Evolutionary conservation across 2,888 invertebrate genomes (phyloP).

Genomic region (Gortyna flavago): DNA sequence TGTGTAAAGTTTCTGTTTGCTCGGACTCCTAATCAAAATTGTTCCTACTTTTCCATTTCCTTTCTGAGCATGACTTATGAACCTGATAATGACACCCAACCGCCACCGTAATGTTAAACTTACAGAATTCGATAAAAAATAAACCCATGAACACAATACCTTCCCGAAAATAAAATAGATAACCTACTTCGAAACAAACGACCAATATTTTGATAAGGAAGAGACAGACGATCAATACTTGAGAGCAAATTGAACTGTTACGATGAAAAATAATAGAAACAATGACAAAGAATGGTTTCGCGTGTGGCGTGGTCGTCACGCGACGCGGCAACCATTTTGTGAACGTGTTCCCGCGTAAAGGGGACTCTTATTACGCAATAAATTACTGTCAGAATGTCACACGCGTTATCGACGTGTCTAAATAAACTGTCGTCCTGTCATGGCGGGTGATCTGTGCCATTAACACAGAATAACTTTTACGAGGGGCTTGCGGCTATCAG

Average conservation of each 20-base stretch:
- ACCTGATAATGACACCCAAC: neutral
- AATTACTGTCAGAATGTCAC: conserved; percentile 62
- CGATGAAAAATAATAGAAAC: conserved; percentile 63
- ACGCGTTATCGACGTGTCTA: conserved; percentile 56
- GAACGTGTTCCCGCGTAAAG: conserved; percentile 57
- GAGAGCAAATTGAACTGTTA: conserved; percentile 64
- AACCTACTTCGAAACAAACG: conserved; percentile 43
- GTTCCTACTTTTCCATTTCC: neutral
- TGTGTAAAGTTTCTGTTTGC: neutral
- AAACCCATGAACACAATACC: conserved; percentile 30
- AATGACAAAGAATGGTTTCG: conserved; percentile 63
- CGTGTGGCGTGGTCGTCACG: conserved; percentile 59
- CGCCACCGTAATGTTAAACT: neutral
- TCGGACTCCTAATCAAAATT: conserved; percentile 21
- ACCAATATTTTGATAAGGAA: conserved; percentile 63
- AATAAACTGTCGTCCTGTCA: conserved; percentile 41
- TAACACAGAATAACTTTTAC: conserved; percentile 14
- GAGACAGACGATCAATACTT: conserved; percentile 61
- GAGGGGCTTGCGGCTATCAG: neutral
- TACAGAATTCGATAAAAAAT: conserved; percentile 12
- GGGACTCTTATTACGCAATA: conserved; percentile 59
- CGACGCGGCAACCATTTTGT: conserved; percentile 51
- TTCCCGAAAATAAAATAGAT: conserved; percentile 34
- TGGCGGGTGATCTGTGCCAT: conserved; percentile 35
- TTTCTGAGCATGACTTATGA: neutral